These are phyloP conservation scores for Calameuta filiformis DNA, from an alignment of 2,888 invertebrate genomes.

Conservation along the genomic window DNA sequence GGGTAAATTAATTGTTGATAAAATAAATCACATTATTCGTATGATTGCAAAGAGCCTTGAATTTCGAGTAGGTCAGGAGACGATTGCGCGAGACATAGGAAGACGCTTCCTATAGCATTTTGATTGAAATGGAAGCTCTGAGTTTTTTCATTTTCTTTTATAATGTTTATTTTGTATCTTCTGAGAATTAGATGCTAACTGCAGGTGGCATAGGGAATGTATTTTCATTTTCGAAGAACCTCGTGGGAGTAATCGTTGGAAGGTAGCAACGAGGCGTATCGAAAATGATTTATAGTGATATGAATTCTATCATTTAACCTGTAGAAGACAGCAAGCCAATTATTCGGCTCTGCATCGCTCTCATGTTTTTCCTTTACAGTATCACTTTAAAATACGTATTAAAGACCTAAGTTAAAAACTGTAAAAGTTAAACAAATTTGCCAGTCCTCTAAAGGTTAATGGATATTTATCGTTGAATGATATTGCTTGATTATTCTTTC, in stretches of 20 bases:
- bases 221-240: constrained; percentile 10
- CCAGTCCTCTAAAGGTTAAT: background rate
- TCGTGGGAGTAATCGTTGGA: constrained; percentile 5
- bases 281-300: background rate
- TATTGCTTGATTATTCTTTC: background rate
- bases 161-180: constrained; percentile 31
- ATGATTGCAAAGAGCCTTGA: background rate
- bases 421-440: too few species aligned
- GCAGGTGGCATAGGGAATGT: constrained; percentile 24
- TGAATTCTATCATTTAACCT: background rate
- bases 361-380: too few species aligned
- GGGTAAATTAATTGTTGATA: background rate
- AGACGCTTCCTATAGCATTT: constrained; percentile 57
- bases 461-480: background rate
- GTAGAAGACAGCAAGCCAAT: too few species aligned
- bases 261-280: background rate
- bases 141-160: constrained; percentile 29
- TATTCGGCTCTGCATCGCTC: too few species aligned
- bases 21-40: background rate
- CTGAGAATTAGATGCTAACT: constrained; percentile 30
- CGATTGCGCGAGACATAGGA: constrained; percentile 39
- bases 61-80: constrained; percentile 32
- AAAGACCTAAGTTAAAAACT: too few species aligned
- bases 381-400: too few species aligned
- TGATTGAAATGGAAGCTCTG: constrained; percentile 54